Conservation (phyloP, 2,113 vertebrate species). For the Morone chrysops region DNA sequence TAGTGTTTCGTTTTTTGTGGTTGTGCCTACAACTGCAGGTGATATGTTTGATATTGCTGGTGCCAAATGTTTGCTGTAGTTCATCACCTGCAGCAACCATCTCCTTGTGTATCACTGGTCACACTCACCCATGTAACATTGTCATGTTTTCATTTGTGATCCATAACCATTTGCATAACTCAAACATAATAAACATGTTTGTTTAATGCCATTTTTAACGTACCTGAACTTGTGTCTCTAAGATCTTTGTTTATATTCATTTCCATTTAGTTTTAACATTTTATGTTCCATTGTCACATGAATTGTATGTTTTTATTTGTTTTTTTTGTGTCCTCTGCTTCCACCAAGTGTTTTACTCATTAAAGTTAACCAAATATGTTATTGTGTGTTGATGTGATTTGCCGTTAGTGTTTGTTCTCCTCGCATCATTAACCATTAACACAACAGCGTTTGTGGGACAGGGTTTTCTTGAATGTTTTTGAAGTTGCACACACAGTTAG, state of each 20-base stretch:
- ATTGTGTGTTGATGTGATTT: slow-evolving; percentile 58
- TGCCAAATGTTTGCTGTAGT: slow-evolving; percentile 41
- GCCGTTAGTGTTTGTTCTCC: slow-evolving; percentile 14
- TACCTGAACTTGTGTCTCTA: neutral
- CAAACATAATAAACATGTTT: slow-evolving; percentile 13
- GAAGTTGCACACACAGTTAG: neutral
- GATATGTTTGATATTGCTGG: slow-evolving; percentile 11
- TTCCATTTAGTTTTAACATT: slow-evolving; percentile 9
- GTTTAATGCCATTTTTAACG: slow-evolving; percentile 29
- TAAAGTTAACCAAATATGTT: slow-evolving; percentile 67
- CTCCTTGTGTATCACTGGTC: slow-evolving; percentile 12
- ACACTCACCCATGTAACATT: slow-evolving; percentile 20
- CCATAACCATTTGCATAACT: slow-evolving; percentile 31
- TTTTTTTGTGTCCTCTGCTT: slow-evolving; percentile 27
- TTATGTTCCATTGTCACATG: slow-evolving; percentile 21
- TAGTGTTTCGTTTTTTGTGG: neutral
- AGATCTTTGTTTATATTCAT: slow-evolving; percentile 31
- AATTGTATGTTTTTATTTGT: slow-evolving; percentile 20
- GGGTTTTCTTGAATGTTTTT: slow-evolving; percentile 7
- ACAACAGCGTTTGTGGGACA: neutral
- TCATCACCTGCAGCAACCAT: slow-evolving; percentile 23
- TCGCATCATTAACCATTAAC: slow-evolving; percentile 24
- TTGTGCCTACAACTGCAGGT: slow-evolving; percentile 22
- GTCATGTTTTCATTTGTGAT: slow-evolving; percentile 37
- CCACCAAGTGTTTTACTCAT: slow-evolving; percentile 55